phyloP scores from a whole-genome alignment of 2,113 vertebrate species.

The Dermatemys mawii region DNA sequence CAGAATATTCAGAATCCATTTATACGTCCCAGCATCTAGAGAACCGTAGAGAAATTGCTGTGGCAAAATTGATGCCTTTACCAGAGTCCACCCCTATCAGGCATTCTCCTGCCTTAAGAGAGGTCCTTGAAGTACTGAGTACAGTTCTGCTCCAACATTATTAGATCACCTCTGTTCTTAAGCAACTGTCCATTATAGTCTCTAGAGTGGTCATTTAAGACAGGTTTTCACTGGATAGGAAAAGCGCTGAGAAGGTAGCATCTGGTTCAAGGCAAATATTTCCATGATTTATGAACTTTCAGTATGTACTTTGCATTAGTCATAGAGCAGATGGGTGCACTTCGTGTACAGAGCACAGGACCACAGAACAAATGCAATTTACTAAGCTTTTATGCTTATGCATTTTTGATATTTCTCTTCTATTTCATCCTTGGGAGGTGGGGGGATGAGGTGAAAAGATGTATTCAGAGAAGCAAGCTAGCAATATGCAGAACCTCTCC shows the following conservation, averaged over 20 bases:
- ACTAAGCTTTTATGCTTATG: neutral
- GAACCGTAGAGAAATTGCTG: too few relatives aligned
- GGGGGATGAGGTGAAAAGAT: rapidly evolving
- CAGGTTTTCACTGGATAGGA: neutral
- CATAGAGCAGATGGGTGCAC: neutral
- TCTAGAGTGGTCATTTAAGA: neutral
- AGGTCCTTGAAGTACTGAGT: neutral
- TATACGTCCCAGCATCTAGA: neutral
- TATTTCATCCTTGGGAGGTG: neutral
- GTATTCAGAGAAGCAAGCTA: neutral
- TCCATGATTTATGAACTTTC: neutral
- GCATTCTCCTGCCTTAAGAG: neutral
- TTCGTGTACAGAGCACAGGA: neutral
- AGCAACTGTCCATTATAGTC: neutral
- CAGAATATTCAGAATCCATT: neutral
- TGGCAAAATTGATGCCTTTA: too few relatives aligned
- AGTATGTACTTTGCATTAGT: neutral
- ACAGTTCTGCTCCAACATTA: neutral
- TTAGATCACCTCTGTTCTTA: neutral
- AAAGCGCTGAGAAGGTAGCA: neutral
- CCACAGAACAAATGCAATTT: neutral
- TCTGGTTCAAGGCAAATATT: neutral
- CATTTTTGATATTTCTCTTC: neutral
- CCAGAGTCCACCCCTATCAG: neutral
- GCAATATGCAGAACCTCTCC: neutral